Base-by-base conservation (phyloP, 2,113 vertebrate species). In the Rhodinocichla rosea region DNA sequence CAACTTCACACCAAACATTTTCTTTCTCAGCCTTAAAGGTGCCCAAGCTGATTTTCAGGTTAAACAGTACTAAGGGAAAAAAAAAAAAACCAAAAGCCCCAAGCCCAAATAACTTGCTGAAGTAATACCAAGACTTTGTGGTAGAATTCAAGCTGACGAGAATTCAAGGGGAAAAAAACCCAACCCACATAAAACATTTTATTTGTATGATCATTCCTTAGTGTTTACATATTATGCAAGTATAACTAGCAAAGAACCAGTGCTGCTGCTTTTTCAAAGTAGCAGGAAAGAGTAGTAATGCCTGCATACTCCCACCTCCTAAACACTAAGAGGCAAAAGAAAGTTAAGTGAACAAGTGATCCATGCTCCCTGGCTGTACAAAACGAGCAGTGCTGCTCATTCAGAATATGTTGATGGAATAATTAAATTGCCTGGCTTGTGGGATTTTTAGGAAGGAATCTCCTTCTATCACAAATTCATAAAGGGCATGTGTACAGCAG, bases 381-480 rank as follows among this genome's bases (percentile, higher is more conserved):
- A 47, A 81, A 47, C 0, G 0, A 75, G 49, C 7, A 37, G 1
- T 5, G 40, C 32, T 83, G 8, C 15, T 45, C 8, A 81, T 35
- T 74, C 78, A 83, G 47, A 60, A 74, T 44, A 88, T 0, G 1
- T 4, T 39, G 26, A 65, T 0, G 2, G 49, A 52, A 64, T 28
- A 75, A 82, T 1, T 20, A 15, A 87, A 56, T 57, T 35, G 35
- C 47, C 57, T 70, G 53, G 24, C 62, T 22, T 45, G 44, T 39
- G 44, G 50, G 37, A 75, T 40, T 95, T 91, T 59, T 22, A 52
- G 60, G 52, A 90, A 74, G 4, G 8, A 68, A 79, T 35, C n/a
- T 62, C 10, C 23, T 52, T 45, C 33, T 78, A 19, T 64, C n/a
- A 65, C 19, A 59, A n/a, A 75, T 64, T 78, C 3, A 9, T 52